A percentile compares a stretch with the other conserved stretches of the same genome.
Conservation (phyloP, 92 coral and sea anemone genomes). For the Phenganax stokvisi region DNA sequence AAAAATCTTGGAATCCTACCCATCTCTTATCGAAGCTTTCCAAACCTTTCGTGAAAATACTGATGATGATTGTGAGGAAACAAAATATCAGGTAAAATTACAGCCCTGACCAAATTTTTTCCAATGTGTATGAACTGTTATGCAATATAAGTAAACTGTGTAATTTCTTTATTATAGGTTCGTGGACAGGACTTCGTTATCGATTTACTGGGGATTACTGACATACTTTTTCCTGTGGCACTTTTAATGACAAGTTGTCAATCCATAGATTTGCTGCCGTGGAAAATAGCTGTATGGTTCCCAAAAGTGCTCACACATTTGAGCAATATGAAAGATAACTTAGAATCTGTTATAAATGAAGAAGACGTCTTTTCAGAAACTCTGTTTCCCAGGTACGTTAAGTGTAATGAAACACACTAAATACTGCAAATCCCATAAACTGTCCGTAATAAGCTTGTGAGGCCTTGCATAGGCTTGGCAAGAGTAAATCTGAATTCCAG, state of each 20-base stretch:
- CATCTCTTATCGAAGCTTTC: constrained; percentile 19
- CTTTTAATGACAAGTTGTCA: constrained; percentile 23
- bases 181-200: constrained; percentile 20
- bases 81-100: constrained; percentile 20
- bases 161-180: too few relatives aligned
- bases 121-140: too few relatives aligned
- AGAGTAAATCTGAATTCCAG: too few relatives aligned
- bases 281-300: constrained; percentile 24
- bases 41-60: constrained; percentile 18
- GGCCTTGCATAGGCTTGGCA: too few relatives aligned
- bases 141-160: too few relatives aligned
- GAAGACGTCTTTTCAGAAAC: constrained; percentile 14
- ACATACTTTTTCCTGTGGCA: constrained; percentile 21
- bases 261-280: constrained; percentile 11
- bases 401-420: too few relatives aligned
- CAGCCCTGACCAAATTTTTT: neutral
- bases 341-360: neutral
- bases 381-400: constrained; percentile 19
- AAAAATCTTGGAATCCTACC: constrained; percentile 12
- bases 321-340: constrained; percentile 24
- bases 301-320: constrained; percentile 7
- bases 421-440: too few relatives aligned
- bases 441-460: too few relatives aligned
- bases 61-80: constrained; percentile 25
- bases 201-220: constrained; percentile 18